Conservation (phyloP, 2,797 vertebrate genomes). For the Vultur gryphus region DNA sequence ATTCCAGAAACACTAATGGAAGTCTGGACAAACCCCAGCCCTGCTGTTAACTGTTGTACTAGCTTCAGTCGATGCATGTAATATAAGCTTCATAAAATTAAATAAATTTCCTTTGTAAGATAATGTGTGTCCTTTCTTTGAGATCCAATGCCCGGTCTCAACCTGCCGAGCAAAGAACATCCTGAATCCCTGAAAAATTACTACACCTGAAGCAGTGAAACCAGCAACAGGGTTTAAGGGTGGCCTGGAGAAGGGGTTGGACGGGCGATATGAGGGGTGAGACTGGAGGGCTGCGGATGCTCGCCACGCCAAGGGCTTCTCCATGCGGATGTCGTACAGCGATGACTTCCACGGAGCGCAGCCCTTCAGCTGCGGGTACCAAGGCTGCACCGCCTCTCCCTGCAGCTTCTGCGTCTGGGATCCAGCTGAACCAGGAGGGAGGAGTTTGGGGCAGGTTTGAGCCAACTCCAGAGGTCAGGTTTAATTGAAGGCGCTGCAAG, state of each 20-base stretch:
- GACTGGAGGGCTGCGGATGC: rapidly evolving
- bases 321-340: rapidly evolving
- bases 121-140: neutral
- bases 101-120: slow-evolving; percentile 86
- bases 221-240: rapidly evolving
- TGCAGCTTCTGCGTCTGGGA: neutral
- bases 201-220: neutral
- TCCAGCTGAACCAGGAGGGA: neutral
- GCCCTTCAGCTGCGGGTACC: no score
- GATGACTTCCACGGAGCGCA: no score
- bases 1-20: slow-evolving; percentile 4
- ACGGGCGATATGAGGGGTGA: rapidly evolving
- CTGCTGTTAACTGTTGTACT: slow-evolving; percentile 70
- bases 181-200: neutral
- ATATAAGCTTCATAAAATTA: slow-evolving; percentile 85
- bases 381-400: rapidly evolving
- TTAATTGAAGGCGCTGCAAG: rapidly evolving
- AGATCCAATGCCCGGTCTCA: neutral
- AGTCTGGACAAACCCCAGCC: slow-evolving; percentile 9
- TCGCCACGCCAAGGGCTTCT: neutral
- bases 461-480: rapidly evolving
- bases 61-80: slow-evolving; percentile 84
- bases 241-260: neutral
- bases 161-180: neutral
- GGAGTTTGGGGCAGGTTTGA: neutral